Evolutionary conservation across 2,888 invertebrate species (phyloP), one percentile per base, ranked within the genome.

Genomic region (Leptogaster cylindrica): DNA sequence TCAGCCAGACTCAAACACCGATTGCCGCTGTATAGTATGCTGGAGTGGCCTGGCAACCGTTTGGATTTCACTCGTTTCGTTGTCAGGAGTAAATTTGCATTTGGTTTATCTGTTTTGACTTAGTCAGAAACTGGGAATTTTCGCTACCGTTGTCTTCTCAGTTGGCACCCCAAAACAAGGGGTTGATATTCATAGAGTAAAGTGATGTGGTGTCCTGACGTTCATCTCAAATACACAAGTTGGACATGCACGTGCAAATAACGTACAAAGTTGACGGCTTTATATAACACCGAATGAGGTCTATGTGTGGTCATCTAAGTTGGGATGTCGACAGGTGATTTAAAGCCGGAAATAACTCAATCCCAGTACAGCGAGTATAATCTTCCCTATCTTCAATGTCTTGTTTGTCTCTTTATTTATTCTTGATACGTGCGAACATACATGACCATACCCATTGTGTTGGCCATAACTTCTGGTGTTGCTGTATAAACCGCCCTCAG

Each of bases 261-360:
- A 58, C 58, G 39, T n/a, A 58, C 58, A 41, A 58, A 58, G 39
- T 58, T 58, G 41, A 58, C 55, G 18, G 41, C 58, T 58, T 58
- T 58, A 58, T 58, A 25, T 58, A 58, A 41, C 58, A 16, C 58
- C 52, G 63, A 41, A 16, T 39, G 39, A 20, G 50, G 41, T 67
- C 63, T 18, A 7, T 68, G 65, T 72, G 72, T 69, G 72, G 72
- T 72, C 67, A 72, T 70, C 69, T 72, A 71, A 71, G 71, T 71
- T 72, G 69, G 71, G 71, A 70, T 70, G 71, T 72, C 72, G 72
- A 72, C 72, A 72, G 72, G 72, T 72, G 71, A 72, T 72, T 72
- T 72, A 71, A 72, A 69, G 68, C 71, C 72, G 72, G 72, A 72
- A 72, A 72, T 72, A 72, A 72, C 72, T 71, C 71, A 71, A 72